Evolutionary conservation across 2,113 vertebrate species (phyloP), one percentile per base, ranked within the genome.

Genomic region (Spea bombifrons): DNA sequence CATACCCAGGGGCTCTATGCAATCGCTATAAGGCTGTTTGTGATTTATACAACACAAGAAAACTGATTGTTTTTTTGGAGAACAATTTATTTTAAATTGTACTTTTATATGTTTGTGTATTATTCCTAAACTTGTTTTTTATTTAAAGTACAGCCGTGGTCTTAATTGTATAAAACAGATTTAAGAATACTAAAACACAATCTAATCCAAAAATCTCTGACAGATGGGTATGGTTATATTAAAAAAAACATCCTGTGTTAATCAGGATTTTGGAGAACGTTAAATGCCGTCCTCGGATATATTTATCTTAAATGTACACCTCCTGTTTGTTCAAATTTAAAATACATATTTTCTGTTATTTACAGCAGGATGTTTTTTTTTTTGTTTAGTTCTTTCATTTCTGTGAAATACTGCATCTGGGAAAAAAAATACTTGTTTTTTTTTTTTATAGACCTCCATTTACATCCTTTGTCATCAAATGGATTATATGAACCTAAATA

Each of bases 141-240:
- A 57, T 69, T 68, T 69, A 46, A 47, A 57, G 63, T 44, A 4
- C 63, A 68, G 13, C 55, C 65, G 55, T 16, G 16, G 53, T 46
- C 10, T 48, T 71, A 77, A 50, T 63, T 71, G 75, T 45, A 48
- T 55, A 63, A 77, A 77, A 71, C 66, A 71, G 10, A 70, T 64
- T 49, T 77, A 70, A 70, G 59, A 61, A 67, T 63, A 57, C 66
- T 77, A 8, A 49, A 77, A 17, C 66, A 43, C n/a, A 63, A 63
- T 55, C 43, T 63, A 77, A 70, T 77, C 16, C 67, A 77, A 63
- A 70, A 77, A 77, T 63, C 44, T 71, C 67, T 50, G 8, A 71
- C 75, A 77, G 75, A 77, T 77, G 75, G 75, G 55, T 45, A 76
- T 69, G n/a, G 67, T 77, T 77, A 77, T 4, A 70, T 69, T 49